phyloP scores from a whole-genome alignment of 2,888 invertebrate species.

The Hydraecia micacea region DNA sequence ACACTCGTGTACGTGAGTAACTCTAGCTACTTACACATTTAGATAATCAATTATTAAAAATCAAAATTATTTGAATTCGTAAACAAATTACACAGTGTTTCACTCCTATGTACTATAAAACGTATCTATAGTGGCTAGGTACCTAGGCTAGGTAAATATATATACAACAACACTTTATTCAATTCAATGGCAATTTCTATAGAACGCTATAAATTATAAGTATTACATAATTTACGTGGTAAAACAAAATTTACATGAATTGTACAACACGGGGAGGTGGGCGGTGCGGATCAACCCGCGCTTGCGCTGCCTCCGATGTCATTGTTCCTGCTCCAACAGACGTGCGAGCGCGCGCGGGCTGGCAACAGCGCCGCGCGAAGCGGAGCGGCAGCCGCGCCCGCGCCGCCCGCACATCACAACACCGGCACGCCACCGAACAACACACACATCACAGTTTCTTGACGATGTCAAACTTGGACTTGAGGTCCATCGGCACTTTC shows the following conservation, averaged over 20 bases:
- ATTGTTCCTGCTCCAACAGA: conserved; percentile 68
- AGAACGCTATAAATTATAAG: conserved; percentile 73
- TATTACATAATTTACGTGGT: conserved; percentile 70
- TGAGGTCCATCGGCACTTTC: conserved; percentile 96
- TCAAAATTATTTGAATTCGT: conserved; percentile 76
- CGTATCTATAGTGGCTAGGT: conserved; percentile 69
- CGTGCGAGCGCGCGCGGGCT: conserved; percentile 62
- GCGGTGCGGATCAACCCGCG: conserved; percentile 52
- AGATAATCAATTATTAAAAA: conserved; percentile 85
- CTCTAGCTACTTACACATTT: conserved; percentile 85
- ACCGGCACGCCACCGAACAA: conserved; percentile 57
- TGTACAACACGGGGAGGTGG: conserved; percentile 63
- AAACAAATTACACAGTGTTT: conserved; percentile 77
- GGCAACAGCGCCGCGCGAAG: conserved; percentile 62
- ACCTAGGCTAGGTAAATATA: conserved; percentile 73
- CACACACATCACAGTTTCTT: conserved; percentile 93
- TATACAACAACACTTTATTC: conserved; percentile 74
- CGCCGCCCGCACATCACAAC: conserved; percentile 61
- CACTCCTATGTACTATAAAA: conserved; percentile 72
- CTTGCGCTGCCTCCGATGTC: conserved; percentile 64
- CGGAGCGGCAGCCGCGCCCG: conserved; percentile 55
- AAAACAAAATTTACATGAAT: conserved; percentile 69
- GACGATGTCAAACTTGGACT: conserved; percentile 98
- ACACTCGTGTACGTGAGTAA: conserved; percentile 80
- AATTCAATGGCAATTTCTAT: conserved; percentile 82